Base-by-base conservation (phyloP, 2,113 vertebrate genomes). In the Macaca mulatta region DNA sequence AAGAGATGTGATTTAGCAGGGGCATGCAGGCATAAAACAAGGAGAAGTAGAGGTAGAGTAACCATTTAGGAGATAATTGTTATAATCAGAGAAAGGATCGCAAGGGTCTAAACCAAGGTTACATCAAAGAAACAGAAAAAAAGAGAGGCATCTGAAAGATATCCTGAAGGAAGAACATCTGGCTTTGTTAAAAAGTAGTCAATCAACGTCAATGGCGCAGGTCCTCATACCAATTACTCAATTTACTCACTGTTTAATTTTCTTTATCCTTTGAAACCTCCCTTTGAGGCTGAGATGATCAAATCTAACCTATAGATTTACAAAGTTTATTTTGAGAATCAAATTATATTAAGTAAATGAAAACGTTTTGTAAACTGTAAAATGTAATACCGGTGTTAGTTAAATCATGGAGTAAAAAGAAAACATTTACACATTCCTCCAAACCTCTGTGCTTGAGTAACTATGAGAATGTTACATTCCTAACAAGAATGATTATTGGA, bases 91-190 rank as follows among this genome's bases (percentile, higher is more conserved):
- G 18, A 69, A 84, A 69, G 40, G 23, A 20, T 12, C 64, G 30
- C 14, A 57, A 75, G 70, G 20, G 3, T 40, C 55, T 88, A 83
- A 79, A 82, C 6, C 18, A 93, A 91, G 48, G 14, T 45, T 89
- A 18, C 40, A 2, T 52, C 16, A 10, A 95, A 88, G 75, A 95
- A 78, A 85, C 3, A 78, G 27, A 2, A 55, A 61, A 5, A 52
- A 72, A 30, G 4, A 10, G 27, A 87, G 38, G 20, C 59, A 69
- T 93, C 32, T 67, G 45, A 90, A 89, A 96, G n/a, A 43, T 80
- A 72, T 61, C 27, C 89, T 74, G 80, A 81, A 95, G 94, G 70
- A 95, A 79, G 95, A 95, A 90, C 69, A 93, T 95, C 89, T 96
- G 97, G 75, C 70, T 96, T 94, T 74, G 61, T 61, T 78, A 70